Evolutionary conservation across 2,113 vertebrate genomes (phyloP).

Genomic region (Romanogobio albipinnatus): DNA sequence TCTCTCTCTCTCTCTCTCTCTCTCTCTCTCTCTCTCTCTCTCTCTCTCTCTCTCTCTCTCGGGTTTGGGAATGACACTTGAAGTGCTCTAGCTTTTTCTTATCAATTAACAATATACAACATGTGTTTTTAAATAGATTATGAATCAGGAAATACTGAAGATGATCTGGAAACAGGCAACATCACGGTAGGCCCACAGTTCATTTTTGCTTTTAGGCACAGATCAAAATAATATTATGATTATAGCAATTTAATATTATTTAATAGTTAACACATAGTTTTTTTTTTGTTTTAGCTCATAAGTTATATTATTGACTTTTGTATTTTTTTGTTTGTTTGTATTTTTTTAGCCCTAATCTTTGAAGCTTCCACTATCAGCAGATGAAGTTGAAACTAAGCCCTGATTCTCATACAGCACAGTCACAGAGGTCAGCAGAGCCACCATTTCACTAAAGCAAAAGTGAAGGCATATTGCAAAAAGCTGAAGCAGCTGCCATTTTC

Average conservation of each 20-base stretch:
- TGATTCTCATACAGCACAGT: neutral
- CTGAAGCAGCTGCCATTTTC: no score
- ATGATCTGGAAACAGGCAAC: neutral
- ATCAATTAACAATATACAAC: neutral
- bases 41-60: no score
- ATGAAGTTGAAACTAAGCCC: neutral
- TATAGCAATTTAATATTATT: neutral
- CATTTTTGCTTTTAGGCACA: neutral
- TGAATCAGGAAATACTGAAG: neutral
- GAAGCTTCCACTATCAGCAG: neutral
- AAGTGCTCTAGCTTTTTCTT: neutral
- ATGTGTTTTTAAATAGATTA: neutral
- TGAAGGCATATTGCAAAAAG: no score
- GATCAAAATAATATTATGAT: neutral
- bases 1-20: no score
- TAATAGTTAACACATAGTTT: neutral
- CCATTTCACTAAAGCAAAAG: conserved; percentile 4
- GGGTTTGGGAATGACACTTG: no score
- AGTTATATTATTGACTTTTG: neutral
- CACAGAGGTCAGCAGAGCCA: neutral
- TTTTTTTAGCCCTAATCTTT: neutral
- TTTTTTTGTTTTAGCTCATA: neutral
- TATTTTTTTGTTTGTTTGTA: neutral
- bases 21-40: no score
- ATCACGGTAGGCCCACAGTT: neutral